phyloP scores from a whole-genome alignment of 2,888 invertebrate species.

The Dinocampus coccinellae region DNA sequence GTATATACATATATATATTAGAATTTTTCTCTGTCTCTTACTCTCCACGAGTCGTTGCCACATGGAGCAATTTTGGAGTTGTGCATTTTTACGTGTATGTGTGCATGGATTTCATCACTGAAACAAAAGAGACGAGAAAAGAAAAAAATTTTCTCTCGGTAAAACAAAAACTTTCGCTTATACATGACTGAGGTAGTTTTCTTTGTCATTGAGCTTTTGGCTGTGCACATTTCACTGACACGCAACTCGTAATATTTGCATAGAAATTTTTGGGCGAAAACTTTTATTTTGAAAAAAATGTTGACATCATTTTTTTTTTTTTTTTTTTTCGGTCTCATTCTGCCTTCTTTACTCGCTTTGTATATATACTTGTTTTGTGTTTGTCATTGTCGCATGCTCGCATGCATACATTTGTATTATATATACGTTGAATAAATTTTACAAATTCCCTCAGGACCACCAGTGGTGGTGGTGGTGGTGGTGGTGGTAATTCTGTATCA shows the following conservation, averaged over 20 bases:
- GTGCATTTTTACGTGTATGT: neutral
- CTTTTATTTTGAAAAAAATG: conserved; percentile 6
- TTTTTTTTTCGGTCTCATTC: neutral
- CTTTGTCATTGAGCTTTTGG: conserved; percentile 18
- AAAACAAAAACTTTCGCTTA: conserved; percentile 6
- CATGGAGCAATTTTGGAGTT: neutral
- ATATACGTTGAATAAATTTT: neutral
- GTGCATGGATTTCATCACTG: neutral
- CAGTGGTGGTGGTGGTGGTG: too few species aligned
- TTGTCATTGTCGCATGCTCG: neutral
- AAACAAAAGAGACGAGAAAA: neutral
- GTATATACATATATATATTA: neutral
- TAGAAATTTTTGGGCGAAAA: conserved; percentile 20
- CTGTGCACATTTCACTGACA: conserved; percentile 12
- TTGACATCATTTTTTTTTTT: conserved; percentile 10
- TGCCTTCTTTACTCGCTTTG: neutral
- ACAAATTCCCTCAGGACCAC: neutral
- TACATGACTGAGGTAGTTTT: conserved; percentile 1
- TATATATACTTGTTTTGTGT: too few species aligned
- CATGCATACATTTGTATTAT: neutral
- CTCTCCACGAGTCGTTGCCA: neutral
- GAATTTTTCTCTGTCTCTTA: neutral
- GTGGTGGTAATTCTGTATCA: neutral
- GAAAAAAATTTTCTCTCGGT: neutral
- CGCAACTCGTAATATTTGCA: conserved; percentile 20